Evolutionary conservation across 2,888 invertebrate species (phyloP).

Genomic region (Leptarthrus brevirostris): DNA sequence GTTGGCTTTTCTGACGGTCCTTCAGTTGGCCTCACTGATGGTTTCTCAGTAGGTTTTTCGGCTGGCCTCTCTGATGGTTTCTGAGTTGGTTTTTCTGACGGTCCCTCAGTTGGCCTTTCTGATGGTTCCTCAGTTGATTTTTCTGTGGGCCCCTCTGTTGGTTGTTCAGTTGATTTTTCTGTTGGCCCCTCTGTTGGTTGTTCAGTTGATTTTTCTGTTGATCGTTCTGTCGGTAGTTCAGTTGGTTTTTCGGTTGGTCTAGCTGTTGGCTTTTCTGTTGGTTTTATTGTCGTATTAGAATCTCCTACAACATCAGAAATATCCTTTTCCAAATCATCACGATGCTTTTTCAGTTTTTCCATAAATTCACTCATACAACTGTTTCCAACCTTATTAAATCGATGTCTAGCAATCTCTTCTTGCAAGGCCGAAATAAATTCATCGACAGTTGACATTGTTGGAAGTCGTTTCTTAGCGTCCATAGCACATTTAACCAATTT

Average conservation of each 20-base stretch:
- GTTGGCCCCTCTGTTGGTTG: background rate
- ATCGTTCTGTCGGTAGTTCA: background rate
- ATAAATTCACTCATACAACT: background rate
- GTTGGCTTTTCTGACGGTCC: too few species aligned
- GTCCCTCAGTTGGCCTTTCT: too few species aligned
- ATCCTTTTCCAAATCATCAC: background rate
- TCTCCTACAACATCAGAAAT: background rate
- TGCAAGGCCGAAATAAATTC: background rate
- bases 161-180: too few species aligned
- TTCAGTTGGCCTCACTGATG: too few species aligned
- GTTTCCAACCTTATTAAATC: background rate
- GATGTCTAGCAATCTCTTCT: background rate
- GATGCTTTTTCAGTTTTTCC: background rate
- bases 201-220: background rate
- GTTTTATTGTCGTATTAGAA: background rate
- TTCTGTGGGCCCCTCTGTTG: too few species aligned
- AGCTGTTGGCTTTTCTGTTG: background rate
- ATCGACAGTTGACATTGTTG: background rate
- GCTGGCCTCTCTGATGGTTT: too few species aligned
- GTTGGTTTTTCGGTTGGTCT: background rate
- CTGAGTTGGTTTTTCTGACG: too few species aligned
- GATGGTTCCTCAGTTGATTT: too few species aligned
- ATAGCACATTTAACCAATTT: background rate
- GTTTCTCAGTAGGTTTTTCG: too few species aligned
- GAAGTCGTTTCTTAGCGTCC: background rate